Conservation (phyloP, 2,888 invertebrate genomes). For the Tridacna crocea region DNA sequence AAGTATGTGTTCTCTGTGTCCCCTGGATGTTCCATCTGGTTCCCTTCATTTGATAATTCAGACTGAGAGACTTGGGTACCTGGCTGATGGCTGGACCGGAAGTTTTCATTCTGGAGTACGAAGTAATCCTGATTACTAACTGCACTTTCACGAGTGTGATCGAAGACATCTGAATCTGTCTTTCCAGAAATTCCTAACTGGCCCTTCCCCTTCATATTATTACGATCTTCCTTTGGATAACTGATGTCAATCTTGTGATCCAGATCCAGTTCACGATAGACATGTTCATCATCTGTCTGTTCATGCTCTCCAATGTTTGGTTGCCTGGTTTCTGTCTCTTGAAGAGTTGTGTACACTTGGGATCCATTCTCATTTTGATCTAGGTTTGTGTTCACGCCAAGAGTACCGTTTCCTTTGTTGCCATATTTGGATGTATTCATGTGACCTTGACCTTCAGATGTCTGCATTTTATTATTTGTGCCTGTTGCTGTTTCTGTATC, state of each 20-base stretch:
- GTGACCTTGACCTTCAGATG: too few relatives aligned
- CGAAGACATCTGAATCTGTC: neutral
- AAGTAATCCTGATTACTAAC: conserved; percentile 10
- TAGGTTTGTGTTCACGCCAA: neutral
- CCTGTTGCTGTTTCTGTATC: neutral
- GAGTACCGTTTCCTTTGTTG: neutral
- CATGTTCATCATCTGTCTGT: conserved; percentile 5
- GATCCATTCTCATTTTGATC: neutral
- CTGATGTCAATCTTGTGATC: neutral
- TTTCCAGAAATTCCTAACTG: neutral
- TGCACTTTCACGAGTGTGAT: neutral
- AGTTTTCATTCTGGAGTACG: conserved; percentile 21
- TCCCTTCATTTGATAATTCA: too few relatives aligned
- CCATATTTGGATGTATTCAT: too few relatives aligned
- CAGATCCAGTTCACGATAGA: conserved; percentile 8
- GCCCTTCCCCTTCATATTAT: neutral
- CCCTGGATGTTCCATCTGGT: too few relatives aligned
- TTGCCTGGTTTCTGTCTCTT: too few relatives aligned
- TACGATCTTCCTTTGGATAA: neutral
- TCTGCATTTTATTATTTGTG: too few relatives aligned
- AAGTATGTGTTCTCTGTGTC: too few relatives aligned
- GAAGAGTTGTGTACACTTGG: conserved; percentile 2
- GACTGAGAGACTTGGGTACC: neutral
- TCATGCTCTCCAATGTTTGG: neutral
- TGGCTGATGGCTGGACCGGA: neutral